Evolutionary conservation across 2,113 vertebrate genomes (phyloP).

Genomic region (Azemiops feae): DNA sequence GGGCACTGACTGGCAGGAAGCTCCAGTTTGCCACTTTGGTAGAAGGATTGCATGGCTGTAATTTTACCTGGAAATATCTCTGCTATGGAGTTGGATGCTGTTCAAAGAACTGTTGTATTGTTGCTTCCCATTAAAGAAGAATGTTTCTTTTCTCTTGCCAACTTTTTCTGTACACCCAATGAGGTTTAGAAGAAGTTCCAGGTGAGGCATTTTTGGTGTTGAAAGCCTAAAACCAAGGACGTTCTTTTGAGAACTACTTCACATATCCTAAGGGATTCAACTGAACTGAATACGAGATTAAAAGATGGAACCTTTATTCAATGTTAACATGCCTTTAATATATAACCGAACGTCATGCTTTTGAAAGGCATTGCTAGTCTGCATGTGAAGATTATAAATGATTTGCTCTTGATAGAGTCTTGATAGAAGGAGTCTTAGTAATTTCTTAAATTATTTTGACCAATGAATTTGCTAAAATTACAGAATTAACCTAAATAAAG

Average conservation of each 20-base stretch:
- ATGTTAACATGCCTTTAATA: constrained; percentile 45
- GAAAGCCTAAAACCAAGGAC: constrained; percentile 38
- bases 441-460: not conserved
- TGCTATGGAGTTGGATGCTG: constrained; percentile 38
- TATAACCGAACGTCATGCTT: constrained; percentile 21
- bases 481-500: not conserved
- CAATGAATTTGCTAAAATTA: not conserved
- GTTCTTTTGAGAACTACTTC: constrained; percentile 34
- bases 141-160: constrained; percentile 68
- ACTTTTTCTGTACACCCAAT: constrained; percentile 45
- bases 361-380: constrained; percentile 44
- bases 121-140: constrained; percentile 64
- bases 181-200: constrained; percentile 48
- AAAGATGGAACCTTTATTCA: constrained; percentile 37
- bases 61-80: constrained; percentile 42
- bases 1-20: not conserved
- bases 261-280: constrained; percentile 47
- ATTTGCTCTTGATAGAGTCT: constrained; percentile 12
- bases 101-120: constrained; percentile 60
- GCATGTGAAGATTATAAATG: constrained; percentile 10
- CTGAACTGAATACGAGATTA: constrained; percentile 35
- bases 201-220: constrained; percentile 58
- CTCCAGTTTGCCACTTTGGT: not conserved
- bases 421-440: not conserved
- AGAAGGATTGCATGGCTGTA: constrained; percentile 4